Conservation (phyloP, 2,888 invertebrate genomes). For the Miltochrista miniata region DNA sequence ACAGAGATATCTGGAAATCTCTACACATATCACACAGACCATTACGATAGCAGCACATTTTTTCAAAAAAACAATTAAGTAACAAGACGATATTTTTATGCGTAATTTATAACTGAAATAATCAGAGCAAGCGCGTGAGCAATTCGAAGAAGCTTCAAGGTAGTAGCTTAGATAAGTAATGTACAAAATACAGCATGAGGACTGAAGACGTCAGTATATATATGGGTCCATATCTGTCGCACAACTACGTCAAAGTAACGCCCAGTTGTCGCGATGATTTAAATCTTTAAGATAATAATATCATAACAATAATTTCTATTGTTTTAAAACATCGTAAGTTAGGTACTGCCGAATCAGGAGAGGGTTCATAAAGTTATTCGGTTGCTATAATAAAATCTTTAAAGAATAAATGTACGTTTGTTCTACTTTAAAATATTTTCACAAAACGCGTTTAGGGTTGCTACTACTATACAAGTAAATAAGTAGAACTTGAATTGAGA, state of each 20-base stretch:
- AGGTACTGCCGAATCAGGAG: not conserved
- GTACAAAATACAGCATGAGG: constrained; percentile 73
- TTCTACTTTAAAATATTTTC: too few species aligned
- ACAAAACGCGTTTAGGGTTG: too few species aligned
- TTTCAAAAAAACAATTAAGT: constrained; percentile 28
- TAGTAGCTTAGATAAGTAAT: constrained; percentile 79
- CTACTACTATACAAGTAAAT: too few species aligned
- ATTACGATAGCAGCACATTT: constrained; percentile 77
- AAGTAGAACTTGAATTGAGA: too few species aligned
- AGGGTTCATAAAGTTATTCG: not conserved
- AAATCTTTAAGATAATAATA: constrained; percentile 70
- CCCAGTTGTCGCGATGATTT: constrained; percentile 74
- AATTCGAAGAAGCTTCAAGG: constrained; percentile 74
- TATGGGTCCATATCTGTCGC: constrained; percentile 73
- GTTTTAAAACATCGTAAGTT: constrained; percentile 51
- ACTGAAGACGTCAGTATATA: constrained; percentile 76
- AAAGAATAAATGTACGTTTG: too few species aligned
- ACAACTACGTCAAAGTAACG: constrained; percentile 82
- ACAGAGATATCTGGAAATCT: constrained; percentile 70
- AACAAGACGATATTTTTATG: constrained; percentile 20
- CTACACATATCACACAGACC: constrained; percentile 78
- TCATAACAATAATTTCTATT: constrained; percentile 61
- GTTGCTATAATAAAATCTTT: not conserved
- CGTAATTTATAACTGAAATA: constrained; percentile 42
- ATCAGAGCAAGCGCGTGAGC: constrained; percentile 56